These are phyloP conservation scores for Rhaphigaster nebulosa DNA, from an alignment of 2,888 invertebrate species.

Conservation along the genomic window DNA sequence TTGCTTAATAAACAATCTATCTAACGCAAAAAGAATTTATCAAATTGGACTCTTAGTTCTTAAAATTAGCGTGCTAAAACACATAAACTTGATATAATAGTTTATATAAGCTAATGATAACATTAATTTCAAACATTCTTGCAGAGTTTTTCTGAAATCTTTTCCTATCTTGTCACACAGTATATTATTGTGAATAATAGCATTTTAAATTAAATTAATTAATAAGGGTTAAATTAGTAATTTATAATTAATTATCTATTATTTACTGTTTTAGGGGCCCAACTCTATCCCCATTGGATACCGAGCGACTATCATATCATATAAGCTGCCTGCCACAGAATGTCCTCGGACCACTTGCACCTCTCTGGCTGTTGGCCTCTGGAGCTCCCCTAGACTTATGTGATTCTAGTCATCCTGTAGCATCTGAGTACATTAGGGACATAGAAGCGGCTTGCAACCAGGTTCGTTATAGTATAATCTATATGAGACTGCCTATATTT, in stretches of 20 bases:
- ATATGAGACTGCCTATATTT: too few species aligned
- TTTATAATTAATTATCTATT: background rate
- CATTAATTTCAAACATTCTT: too few species aligned
- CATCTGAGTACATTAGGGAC: slow-evolving; percentile 62
- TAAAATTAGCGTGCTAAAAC: too few species aligned
- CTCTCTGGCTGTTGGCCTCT: slow-evolving; percentile 79
- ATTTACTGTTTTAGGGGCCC: slow-evolving; percentile 63
- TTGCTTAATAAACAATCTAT: too few species aligned
- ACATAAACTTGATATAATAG: too few species aligned
- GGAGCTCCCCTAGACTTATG: slow-evolving; percentile 69
- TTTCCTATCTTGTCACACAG: too few species aligned
- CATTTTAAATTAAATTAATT: background rate
- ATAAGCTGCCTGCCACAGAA: slow-evolving; percentile 66
- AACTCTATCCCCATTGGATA: slow-evolving; percentile 68
- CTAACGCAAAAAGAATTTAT: too few species aligned
- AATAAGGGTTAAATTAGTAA: background rate
- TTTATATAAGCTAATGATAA: too few species aligned
- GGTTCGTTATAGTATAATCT: slow-evolving; percentile 39
- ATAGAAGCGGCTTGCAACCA: slow-evolving; percentile 64
- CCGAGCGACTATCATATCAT: slow-evolving; percentile 72
- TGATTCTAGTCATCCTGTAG: slow-evolving; percentile 63
- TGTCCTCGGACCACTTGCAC: slow-evolving; percentile 65
- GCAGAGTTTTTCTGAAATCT: too few species aligned
- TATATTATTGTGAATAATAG: too few species aligned
- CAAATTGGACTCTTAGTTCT: too few species aligned